Percentiles rank a stretch among this genome's conserved stretches.
Evolutionary conservation across 2,888 invertebrate species (phyloP).

Genomic region (Cremastinae sp.): DNA sequence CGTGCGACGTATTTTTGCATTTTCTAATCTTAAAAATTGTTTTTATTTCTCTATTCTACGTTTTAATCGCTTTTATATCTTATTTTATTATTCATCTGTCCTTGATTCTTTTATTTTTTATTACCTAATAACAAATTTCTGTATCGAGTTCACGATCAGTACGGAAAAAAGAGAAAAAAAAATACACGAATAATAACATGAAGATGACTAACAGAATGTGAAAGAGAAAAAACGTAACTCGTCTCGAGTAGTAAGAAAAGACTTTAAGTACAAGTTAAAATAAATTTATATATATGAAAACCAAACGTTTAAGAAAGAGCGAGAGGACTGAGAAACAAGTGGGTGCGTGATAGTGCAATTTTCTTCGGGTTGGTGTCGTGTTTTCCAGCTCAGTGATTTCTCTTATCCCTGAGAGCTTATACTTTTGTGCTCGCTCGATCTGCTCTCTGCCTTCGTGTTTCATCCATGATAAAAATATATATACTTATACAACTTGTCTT

Average conservation of each 20-base stretch:
- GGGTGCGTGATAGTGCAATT: slow-evolving; percentile 76
- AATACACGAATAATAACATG: not conserved
- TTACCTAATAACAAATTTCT: too few species aligned
- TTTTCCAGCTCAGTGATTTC: slow-evolving; percentile 75
- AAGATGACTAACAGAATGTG: not conserved
- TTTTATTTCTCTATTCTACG: too few species aligned
- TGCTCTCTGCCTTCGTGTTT: slow-evolving; percentile 1
- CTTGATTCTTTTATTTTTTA: too few species aligned
- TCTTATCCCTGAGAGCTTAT: slow-evolving; percentile 53
- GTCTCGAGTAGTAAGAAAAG: not conserved
- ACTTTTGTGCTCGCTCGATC: slow-evolving; percentile 32
- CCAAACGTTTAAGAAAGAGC: slow-evolving; percentile 26
- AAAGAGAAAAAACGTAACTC: slow-evolving; percentile 16
- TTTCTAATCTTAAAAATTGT: too few species aligned
- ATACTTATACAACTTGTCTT: too few species aligned
- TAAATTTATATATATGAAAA: slow-evolving; percentile 68
- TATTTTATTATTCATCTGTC: too few species aligned
- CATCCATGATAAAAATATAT: too few species aligned
- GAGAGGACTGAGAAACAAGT: slow-evolving; percentile 70
- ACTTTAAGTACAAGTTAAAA: slow-evolving; percentile 52
- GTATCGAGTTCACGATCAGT: too few species aligned
- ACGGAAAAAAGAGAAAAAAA: not conserved
- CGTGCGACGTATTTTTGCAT: too few species aligned
- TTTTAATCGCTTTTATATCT: too few species aligned
- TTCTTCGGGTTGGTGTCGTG: slow-evolving; percentile 74